phyloP scores from a whole-genome alignment of 2,888 invertebrate genomes.

The Temnothorax ravouxi region DNA sequence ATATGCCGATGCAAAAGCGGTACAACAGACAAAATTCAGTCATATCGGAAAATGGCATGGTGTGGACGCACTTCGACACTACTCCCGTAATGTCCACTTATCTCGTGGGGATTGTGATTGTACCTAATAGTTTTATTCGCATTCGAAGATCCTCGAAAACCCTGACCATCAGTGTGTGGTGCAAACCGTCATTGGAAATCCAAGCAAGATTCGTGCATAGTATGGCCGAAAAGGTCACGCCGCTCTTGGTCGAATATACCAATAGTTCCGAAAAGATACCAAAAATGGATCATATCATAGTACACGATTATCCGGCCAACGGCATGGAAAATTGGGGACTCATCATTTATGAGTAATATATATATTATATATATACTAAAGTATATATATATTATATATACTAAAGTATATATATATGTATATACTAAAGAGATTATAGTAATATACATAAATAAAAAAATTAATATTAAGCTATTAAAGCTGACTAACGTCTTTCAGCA shows the following conservation, averaged over 20 bases:
- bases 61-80: constrained; percentile 7
- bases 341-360: constrained; percentile 33
- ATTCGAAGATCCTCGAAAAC: background rate
- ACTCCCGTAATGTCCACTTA: constrained; percentile 44
- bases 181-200: background rate
- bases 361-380: too few relatives aligned
- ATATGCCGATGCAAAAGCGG: constrained; percentile 68
- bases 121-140: background rate
- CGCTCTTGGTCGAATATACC: constrained; percentile 6
- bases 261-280: background rate
- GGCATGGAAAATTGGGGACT: constrained; percentile 44
- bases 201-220: background rate
- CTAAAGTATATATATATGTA: too few relatives aligned
- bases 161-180: constrained; percentile 39
- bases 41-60: background rate
- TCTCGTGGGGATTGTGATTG: background rate
- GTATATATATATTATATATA: too few relatives aligned
- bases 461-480: too few relatives aligned
- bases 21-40: background rate
- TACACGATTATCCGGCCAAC: background rate
- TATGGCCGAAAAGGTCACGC: too few relatives aligned
- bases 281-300: constrained; percentile 23
- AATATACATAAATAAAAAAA: too few relatives aligned
- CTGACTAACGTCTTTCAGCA: too few relatives aligned
- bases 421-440: too few relatives aligned